Conservation (phyloP, 92 coral and sea anemone species). For the Heteractis magnifica region DNA sequence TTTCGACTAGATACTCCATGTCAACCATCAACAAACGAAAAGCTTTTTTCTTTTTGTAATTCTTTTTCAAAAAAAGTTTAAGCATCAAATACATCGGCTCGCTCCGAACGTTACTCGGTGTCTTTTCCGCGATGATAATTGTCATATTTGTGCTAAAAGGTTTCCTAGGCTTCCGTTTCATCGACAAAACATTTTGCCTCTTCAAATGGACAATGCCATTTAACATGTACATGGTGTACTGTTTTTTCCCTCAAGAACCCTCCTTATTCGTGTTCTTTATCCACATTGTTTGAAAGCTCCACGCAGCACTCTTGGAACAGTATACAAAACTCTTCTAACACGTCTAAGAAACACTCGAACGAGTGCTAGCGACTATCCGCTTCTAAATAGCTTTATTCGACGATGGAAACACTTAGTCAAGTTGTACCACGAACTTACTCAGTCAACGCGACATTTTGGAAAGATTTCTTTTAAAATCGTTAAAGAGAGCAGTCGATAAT, state of each 20-base stretch:
- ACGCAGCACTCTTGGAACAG: background rate
- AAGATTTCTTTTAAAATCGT: no score
- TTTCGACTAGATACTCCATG: no score
- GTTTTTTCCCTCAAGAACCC: constrained; percentile 6
- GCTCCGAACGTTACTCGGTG: background rate
- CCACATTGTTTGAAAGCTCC: background rate
- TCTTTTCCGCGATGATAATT: constrained; percentile 11
- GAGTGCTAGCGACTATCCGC: background rate
- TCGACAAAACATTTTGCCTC: constrained; percentile 16
- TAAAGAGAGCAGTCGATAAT: no score
- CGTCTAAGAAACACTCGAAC: background rate
- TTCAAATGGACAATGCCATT: constrained; percentile 14
- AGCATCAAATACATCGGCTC: background rate
- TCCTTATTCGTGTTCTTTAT: background rate
- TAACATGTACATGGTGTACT: background rate
- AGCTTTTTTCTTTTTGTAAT: background rate
- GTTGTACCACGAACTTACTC: no score
- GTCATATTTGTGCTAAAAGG: background rate
- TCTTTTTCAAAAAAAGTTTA: background rate
- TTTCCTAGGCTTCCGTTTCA: constrained; percentile 28
- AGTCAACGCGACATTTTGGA: no score
- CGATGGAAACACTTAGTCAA: background rate
- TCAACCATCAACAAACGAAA: background rate
- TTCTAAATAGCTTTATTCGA: background rate
- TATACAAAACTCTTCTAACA: background rate